Evolutionary conservation across 2,113 vertebrate genomes (phyloP), one percentile per base, ranked within the genome.

Genomic region (Notiomystis cincta): DNA sequence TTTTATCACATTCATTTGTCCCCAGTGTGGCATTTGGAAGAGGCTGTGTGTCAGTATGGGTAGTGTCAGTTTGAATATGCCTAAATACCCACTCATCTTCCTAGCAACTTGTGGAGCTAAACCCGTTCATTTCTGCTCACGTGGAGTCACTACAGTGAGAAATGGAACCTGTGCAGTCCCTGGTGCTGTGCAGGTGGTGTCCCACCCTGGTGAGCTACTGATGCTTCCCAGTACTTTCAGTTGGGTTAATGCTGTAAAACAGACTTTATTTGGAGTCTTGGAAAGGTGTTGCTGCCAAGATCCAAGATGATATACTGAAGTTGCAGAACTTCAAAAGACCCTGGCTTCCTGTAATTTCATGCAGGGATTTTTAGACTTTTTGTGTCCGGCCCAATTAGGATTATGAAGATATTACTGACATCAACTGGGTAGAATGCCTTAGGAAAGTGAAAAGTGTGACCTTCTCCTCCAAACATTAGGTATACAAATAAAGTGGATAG

Each of bases 401-500:
- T 84, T 85, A 57, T 53, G 82, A 79, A 82, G 83, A 38, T 76
- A 53, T 24, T 75, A 42, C 87, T 42, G 51, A 12, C 61, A 37
- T 2, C 62, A 71, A 58, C 51, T 3, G 28, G 37, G 37, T 25
- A 45, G 83, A 77, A 94, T 9, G 69, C 61, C 35, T 78, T 10
- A 17, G 86, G 61, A 51, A 75, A 90, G 64, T 2, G 23, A 40
- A 71, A 90, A 87, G 61, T 5, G 44, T 79, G 70, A 65, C 91
- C 86, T 96, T 88, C 72, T 92, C 67, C 48, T 67, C 56, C 72
- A 60, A 15, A 53, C 85, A 30, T 83, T 48, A 95, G 92, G 82
- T 94, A 25, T 87, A 87, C 95, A 83, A 62, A 79, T 71, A 81
- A 93, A 91, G 90, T 45, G 57, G 67, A 62, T 90, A 89, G 85